These are phyloP conservation scores for Allolobophora icterica DNA, from an alignment of 2,888 invertebrate genomes.

Conservation along the genomic window DNA sequence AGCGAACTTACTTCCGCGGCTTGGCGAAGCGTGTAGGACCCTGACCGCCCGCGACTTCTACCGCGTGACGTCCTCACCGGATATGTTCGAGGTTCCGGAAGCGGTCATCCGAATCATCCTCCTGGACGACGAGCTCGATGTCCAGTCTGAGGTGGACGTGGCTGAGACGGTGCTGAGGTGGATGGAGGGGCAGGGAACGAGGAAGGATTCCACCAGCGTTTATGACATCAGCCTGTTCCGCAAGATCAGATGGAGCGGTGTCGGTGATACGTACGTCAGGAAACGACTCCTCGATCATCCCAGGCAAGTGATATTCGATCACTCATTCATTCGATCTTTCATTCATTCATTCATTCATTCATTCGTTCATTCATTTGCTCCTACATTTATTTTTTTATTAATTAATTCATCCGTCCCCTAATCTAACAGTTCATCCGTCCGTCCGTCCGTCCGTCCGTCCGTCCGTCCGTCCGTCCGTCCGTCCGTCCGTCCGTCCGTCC, in stretches of 20 bases:
- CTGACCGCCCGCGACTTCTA: background rate
- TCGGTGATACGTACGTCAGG: background rate
- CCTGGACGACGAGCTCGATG: background rate
- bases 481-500: too few species aligned
- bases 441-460: background rate
- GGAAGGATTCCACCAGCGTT: background rate
- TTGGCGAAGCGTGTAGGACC: background rate
- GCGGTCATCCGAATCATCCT: background rate
- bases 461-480: too few species aligned
- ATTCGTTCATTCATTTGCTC: too few species aligned
- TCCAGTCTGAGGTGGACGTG: background rate
- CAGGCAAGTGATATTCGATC: background rate
- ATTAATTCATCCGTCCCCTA: too few species aligned
- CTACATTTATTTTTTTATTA: too few species aligned
- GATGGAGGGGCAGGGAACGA: background rate
- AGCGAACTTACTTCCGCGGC: background rate
- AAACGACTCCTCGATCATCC: background rate
- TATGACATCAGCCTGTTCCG: background rate
- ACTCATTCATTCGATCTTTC: too few species aligned
- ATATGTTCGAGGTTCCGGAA: background rate
- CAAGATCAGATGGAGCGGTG: background rate
- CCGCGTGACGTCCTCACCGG: background rate
- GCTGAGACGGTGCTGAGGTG: background rate
- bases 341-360: too few species aligned
- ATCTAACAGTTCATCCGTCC: too few species aligned